Conservation (phyloP, 2,888 invertebrate genomes). For the Willowsia nigromaculata region DNA sequence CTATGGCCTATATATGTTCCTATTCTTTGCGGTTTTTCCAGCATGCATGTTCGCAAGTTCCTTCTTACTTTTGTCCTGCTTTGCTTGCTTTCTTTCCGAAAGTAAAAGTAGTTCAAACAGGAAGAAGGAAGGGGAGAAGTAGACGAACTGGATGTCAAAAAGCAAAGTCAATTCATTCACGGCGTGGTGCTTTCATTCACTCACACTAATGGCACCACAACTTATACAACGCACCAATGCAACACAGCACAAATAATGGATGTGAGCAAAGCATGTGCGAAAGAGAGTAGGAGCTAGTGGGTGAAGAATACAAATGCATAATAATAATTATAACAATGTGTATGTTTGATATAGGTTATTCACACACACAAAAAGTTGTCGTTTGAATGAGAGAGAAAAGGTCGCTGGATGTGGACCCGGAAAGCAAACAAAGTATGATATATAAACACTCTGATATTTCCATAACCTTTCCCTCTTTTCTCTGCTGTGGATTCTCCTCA, state of each 20-base stretch:
- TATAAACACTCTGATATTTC: constrained; percentile 20
- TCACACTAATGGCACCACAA: constrained; percentile 29
- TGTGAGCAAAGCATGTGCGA: neutral
- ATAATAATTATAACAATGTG: neutral
- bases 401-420: neutral
- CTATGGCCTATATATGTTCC: neutral
- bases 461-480: neutral
- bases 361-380: neutral
- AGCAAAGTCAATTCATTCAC: constrained; percentile 43
- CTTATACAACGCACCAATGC: constrained; percentile 1
- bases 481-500: neutral
- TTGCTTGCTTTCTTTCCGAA: constrained; percentile 16
- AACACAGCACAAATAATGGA: neutral
- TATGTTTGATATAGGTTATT: neutral
- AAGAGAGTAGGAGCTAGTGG: neutral
- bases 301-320: neutral
- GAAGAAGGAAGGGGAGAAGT: too few relatives aligned
- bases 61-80: neutral
- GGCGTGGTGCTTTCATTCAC: constrained; percentile 44
- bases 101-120: constrained; percentile 28
- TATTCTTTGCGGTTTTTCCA: neutral
- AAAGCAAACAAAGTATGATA: constrained; percentile 49
- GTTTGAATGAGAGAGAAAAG: neutral
- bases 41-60: neutral
- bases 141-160: constrained; percentile 30